Percentiles rank a stretch among this genome's conserved stretches.
phyloP scores from a whole-genome alignment of 2,113 vertebrate species.

The Thomomys bottae region DNA sequence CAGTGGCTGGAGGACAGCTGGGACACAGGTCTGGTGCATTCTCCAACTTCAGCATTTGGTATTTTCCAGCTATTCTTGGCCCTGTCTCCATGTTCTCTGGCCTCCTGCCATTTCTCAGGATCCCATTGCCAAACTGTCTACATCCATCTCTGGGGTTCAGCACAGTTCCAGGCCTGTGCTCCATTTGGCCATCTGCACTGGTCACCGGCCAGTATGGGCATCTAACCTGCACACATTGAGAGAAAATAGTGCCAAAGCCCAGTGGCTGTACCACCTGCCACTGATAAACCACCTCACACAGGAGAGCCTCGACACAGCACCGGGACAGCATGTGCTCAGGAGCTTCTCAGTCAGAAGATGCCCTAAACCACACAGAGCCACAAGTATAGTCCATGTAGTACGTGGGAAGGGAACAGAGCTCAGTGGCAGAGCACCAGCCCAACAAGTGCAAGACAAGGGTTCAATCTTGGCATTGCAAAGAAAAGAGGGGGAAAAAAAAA shows the following conservation, averaged over 20 bases:
- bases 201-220: neutral
- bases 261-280: neutral
- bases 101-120: conserved; percentile 86
- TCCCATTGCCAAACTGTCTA: conserved; percentile 80
- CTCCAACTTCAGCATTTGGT: conserved; percentile 75
- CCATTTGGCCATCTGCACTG: neutral
- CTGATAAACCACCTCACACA: neutral
- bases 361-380: neutral
- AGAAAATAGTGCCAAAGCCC: neutral
- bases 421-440: neutral
- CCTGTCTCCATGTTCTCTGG: conserved; percentile 77
- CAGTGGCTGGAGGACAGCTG: neutral
- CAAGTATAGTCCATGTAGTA: neutral
- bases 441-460: neutral
- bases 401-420: neutral
- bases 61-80: conserved; percentile 83
- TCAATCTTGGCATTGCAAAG: neutral
- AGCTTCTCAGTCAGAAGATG: neutral
- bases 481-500: too few relatives aligned
- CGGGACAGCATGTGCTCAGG: neutral
- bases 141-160: conserved; percentile 42
- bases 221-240: neutral
- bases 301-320: neutral
- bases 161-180: conserved; percentile 68
- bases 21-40: neutral